phyloP scores from a whole-genome alignment of 2,797 vertebrate genomes.

The Lycodopsis pacificus region DNA sequence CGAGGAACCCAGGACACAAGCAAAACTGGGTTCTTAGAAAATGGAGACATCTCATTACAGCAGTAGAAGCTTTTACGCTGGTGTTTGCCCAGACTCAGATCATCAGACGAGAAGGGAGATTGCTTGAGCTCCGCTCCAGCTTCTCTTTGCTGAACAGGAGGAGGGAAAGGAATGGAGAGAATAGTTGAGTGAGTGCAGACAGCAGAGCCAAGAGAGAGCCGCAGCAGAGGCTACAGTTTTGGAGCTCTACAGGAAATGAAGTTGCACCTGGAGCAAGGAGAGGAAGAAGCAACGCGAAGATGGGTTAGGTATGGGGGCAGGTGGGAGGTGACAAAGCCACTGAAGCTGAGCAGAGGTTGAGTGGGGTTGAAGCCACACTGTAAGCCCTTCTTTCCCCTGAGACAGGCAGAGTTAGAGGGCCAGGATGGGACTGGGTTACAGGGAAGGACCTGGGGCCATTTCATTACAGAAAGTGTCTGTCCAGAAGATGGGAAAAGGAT shows the following conservation, averaged over 20 bases:
- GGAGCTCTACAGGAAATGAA: conserved; percentile 70
- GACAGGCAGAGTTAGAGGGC: conserved; percentile 77
- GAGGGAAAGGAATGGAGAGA: conserved; percentile 33
- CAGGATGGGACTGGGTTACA: conserved; percentile 80
- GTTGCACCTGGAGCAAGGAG: conserved; percentile 71
- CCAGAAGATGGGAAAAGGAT: conserved; percentile 88
- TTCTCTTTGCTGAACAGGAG: conserved; percentile 40
- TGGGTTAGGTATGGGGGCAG: conserved; percentile 71
- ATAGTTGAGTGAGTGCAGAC: conserved; percentile 27
- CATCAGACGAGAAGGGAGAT: conserved; percentile 60
- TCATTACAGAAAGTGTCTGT: conserved; percentile 90
- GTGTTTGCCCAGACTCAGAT: conserved; percentile 73
- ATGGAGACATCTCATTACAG: conserved; percentile 78
- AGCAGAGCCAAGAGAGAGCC: conserved; percentile 31
- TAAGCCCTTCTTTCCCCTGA: conserved; percentile 78
- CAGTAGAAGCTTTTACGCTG: conserved; percentile 63
- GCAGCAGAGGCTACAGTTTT: conserved; percentile 47
- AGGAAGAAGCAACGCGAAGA: conserved; percentile 68
- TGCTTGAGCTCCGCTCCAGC: conserved; percentile 55
- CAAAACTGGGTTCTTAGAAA: conserved; percentile 66
- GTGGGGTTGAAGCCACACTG: conserved; percentile 80
- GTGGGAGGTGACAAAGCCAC: conserved; percentile 75
- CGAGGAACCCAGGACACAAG: conserved; percentile 60
- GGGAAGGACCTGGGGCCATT: conserved; percentile 84
- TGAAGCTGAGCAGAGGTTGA: conserved; percentile 81